A percentile compares a stretch with the other conserved stretches of the same genome.
Evolutionary conservation across 2,888 invertebrate species (phyloP).

Genomic region (Drosophila paracracens): DNA sequence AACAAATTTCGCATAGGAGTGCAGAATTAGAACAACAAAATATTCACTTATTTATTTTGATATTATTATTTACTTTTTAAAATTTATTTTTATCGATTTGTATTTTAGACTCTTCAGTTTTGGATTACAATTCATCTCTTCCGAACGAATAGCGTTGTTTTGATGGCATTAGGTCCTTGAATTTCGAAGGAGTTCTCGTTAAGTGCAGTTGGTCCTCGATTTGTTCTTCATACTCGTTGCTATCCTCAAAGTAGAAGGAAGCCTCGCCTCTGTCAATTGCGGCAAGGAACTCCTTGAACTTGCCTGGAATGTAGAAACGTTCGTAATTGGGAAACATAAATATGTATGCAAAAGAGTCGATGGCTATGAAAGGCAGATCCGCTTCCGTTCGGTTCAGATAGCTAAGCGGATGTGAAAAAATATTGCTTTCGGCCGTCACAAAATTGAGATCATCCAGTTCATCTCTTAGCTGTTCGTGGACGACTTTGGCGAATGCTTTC

Average conservation of each 20-base stretch:
- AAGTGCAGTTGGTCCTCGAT: not conserved
- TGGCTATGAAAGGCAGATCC: slow-evolving; percentile 97
- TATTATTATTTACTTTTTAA: not conserved
- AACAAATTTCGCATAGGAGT: not conserved
- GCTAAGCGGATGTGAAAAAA: slow-evolving; percentile 97
- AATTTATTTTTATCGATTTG: not conserved
- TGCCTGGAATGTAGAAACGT: slow-evolving; percentile 91
- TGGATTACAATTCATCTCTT: slow-evolving; percentile 52
- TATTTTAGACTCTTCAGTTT: not conserved
- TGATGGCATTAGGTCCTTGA: slow-evolving; percentile 96
- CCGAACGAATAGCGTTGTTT: slow-evolving; percentile 95
- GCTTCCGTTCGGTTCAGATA: slow-evolving; percentile 94
- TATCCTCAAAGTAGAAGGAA: not conserved
- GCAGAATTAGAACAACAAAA: not conserved
- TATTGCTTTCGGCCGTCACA: slow-evolving; percentile 95
- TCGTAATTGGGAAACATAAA: slow-evolving; percentile 94
- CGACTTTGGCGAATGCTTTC: slow-evolving; percentile 91
- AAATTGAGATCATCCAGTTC: slow-evolving; percentile 97
- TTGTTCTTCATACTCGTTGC: no score
- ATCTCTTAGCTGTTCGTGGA: slow-evolving; percentile 89
- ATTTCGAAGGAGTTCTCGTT: slow-evolving; percentile 92
- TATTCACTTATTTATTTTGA: not conserved
- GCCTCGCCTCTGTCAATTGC: slow-evolving; percentile 91
- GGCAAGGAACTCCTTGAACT: slow-evolving; percentile 92
- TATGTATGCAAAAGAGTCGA: slow-evolving; percentile 99